These are phyloP conservation scores for Leucania comma DNA, from an alignment of 2,888 invertebrate species.

Conservation along the genomic window DNA sequence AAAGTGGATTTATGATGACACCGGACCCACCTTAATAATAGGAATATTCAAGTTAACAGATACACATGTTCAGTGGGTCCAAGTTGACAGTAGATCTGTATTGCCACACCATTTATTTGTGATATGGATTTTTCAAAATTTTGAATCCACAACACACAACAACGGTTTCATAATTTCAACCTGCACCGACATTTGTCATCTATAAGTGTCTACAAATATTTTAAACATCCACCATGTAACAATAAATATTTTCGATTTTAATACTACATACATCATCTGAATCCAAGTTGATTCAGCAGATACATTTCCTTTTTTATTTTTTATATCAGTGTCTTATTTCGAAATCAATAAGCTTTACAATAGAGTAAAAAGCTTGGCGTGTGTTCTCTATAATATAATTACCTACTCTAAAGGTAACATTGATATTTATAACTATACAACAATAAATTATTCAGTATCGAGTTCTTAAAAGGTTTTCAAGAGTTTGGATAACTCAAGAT, in stretches of 20 bases:
- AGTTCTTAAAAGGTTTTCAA: constrained; percentile 9
- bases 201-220: constrained; percentile 6
- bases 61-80: not conserved
- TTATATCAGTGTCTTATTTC: not conserved
- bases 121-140: not conserved
- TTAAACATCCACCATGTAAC: constrained; percentile 35
- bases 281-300: not conserved
- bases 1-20: too few relatives aligned
- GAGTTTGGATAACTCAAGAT: constrained; percentile 13
- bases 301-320: not conserved
- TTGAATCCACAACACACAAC: not conserved
- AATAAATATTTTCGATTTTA: constrained; percentile 9
- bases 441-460: constrained; percentile 14
- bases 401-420: constrained; percentile 17
- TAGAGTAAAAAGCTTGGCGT: constrained; percentile 44
- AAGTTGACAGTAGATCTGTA: not conserved
- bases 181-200: not conserved
- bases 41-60: too few relatives aligned
- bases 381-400: constrained; percentile 7
- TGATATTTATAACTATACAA: constrained; percentile 19
- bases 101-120: too few relatives aligned
- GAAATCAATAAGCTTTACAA: constrained; percentile 15
- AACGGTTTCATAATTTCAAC: not conserved
- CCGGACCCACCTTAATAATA: too few relatives aligned
- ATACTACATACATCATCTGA: constrained; percentile 3